phyloP scores from a whole-genome alignment of 2,113 vertebrate species.

The Callithrix jacchus region DNA sequence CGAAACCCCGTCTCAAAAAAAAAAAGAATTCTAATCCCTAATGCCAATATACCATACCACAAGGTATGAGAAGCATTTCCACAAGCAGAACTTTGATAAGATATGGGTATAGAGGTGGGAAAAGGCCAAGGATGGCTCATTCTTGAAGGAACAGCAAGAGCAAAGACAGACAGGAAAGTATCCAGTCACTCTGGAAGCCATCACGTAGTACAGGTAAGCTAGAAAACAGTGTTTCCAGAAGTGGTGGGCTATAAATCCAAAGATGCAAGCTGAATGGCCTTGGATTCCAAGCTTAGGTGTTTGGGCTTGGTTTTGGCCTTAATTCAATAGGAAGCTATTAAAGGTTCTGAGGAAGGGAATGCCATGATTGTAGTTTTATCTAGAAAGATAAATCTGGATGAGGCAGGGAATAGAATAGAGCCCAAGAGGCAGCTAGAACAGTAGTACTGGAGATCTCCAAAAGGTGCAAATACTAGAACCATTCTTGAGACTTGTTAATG shows the following conservation, averaged over 20 bases:
- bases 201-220: constrained; percentile 3
- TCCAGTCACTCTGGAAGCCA: not conserved
- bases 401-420: not conserved
- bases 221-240: not conserved
- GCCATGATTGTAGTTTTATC: constrained; percentile 1
- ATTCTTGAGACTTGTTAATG: not conserved
- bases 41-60: not conserved
- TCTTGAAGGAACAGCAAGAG: not conserved
- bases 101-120: not conserved
- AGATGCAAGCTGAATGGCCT: not conserved
- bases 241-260: not conserved
- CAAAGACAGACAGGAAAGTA: not conserved
- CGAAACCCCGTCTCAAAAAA: too few relatives aligned
- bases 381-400: constrained; percentile 25
- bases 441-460: not conserved
- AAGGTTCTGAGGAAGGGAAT: not conserved
- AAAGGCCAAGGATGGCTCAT: not conserved
- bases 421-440: not conserved
- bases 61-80: not conserved
- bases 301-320: not conserved
- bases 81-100: not conserved
- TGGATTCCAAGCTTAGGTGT: constrained; percentile 10
- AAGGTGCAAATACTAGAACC: not conserved
- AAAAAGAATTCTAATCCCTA: not conserved
- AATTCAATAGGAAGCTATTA: not conserved